Evolutionary conservation across 2,113 vertebrate genomes (phyloP).

Genomic region (Rhea americana): DNA sequence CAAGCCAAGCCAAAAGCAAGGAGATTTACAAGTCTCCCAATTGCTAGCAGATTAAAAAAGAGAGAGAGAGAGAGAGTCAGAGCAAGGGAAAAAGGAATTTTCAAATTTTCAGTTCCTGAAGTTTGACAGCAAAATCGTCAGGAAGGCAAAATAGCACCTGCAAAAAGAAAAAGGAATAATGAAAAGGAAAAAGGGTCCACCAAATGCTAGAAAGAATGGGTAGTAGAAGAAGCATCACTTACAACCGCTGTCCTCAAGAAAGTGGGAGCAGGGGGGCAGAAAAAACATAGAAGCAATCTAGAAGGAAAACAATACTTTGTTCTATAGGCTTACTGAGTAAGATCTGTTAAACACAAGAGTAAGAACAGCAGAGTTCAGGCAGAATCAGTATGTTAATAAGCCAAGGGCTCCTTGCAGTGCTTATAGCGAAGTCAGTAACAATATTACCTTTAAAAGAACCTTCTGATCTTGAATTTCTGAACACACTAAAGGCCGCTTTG

Average conservation of each 20-base stretch:
- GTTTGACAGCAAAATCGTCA: neutral
- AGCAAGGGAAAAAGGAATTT: neutral
- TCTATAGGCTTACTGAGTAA: neutral
- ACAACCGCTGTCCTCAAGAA: neutral
- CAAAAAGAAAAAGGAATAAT: neutral
- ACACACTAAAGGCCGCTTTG: slow-evolving; percentile 76
- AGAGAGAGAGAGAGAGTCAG: neutral
- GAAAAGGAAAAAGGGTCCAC: neutral
- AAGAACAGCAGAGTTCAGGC: neutral
- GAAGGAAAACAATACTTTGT: neutral
- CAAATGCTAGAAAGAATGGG: neutral
- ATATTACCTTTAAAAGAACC: slow-evolving; percentile 82
- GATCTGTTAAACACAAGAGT: neutral
- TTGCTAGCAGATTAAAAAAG: neutral
- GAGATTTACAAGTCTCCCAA: neutral
- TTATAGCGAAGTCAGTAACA: neutral
- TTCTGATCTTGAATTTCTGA: slow-evolving; percentile 77
- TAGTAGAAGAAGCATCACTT: neutral
- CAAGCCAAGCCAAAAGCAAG: neutral
- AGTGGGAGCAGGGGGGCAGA: neutral
- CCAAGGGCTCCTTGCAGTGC: neutral
- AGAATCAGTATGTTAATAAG: neutral
- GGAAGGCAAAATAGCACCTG: neutral
- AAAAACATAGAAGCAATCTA: neutral
- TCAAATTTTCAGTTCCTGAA: neutral